phyloP scores from a whole-genome alignment of 2,113 vertebrate species.

The Cinclus cinclus region DNA sequence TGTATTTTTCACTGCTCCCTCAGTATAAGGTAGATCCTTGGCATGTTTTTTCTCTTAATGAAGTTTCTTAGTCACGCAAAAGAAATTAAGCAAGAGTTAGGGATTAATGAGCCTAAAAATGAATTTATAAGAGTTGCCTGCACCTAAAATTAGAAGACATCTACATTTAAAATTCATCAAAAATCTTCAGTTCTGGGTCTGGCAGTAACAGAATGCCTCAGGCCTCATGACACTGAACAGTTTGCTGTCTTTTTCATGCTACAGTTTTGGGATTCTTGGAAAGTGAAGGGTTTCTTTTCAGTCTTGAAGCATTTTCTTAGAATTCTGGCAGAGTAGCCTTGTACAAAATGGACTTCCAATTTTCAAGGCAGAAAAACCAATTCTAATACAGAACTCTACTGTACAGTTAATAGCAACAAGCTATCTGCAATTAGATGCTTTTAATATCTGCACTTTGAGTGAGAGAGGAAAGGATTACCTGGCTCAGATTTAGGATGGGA shows the following conservation, averaged over 20 bases:
- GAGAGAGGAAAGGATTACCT: neutral
- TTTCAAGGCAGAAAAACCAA: neutral
- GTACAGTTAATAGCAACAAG: neutral
- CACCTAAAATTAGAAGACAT: neutral
- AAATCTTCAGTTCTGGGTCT: neutral
- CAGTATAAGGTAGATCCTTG: neutral
- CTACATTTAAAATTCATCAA: neutral
- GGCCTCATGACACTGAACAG: neutral
- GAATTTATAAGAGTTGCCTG: neutral
- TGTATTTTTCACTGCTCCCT: neutral
- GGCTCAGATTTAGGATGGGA: neutral
- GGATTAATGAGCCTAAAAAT: neutral
- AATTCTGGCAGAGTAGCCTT: neutral
- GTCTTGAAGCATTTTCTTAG: neutral
- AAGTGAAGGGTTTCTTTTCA: neutral
- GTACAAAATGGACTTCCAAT: neutral
- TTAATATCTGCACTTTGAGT: neutral
- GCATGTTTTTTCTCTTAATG: neutral
- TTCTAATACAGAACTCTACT: accelerated
- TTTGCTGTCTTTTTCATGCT: neutral
- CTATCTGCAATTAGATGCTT: neutral
- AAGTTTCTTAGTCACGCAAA: neutral
- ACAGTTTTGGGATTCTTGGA: neutral
- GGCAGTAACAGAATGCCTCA: neutral
- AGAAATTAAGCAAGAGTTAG: neutral